Percentiles rank a stretch among this genome's conserved stretches.
Conservation (phyloP, 1,140 invertebrate species). For the Zaprionus inermis region DNA sequence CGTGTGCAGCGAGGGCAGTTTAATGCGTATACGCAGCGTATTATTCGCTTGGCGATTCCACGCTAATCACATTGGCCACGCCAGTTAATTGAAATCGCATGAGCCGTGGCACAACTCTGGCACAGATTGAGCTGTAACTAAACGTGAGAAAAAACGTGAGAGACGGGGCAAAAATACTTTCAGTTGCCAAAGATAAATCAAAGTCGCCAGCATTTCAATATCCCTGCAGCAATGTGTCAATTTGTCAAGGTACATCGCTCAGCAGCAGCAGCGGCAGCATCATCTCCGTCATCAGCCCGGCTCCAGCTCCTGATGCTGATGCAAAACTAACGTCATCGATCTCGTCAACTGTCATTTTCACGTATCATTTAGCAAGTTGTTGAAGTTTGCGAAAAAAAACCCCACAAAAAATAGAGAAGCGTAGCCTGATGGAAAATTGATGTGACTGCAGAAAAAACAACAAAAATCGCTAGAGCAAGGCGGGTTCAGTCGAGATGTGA, state of each 20-base stretch:
- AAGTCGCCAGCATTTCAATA: slow-evolving; percentile 55
- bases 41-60: too few relatives aligned
- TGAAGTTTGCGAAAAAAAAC: slow-evolving; percentile 50
- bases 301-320: slow-evolving; percentile 50
- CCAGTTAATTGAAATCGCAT: slow-evolving; percentile 79
- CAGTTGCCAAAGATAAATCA: slow-evolving; percentile 58
- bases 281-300: slow-evolving; percentile 33
- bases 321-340: slow-evolving; percentile 83
- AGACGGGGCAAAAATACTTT: slow-evolving; percentile 14
- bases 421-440: slow-evolving; percentile 74
- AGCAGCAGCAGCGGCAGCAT: slow-evolving; percentile 50
- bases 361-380: slow-evolving; percentile 83
- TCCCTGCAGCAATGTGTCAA: slow-evolving; percentile 72
- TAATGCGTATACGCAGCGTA: slow-evolving; percentile 44
- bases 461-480: slow-evolving; percentile 20
- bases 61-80: slow-evolving; percentile 76
- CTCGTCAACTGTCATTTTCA: slow-evolving; percentile 83
- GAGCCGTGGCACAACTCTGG: slow-evolving; percentile 21
- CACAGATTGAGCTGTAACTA: slow-evolving; percentile 33
- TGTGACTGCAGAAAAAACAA: slow-evolving; percentile 55
- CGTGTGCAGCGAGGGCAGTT: slow-evolving; percentile 55
- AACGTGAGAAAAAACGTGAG: slow-evolving; percentile 29
- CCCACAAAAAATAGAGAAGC: slow-evolving; percentile 37
- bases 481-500: too few relatives aligned
- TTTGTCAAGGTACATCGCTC: slow-evolving; percentile 81